Conservation (phyloP, 2,113 vertebrate species). For the Gnathonemus longibarbis region DNA sequence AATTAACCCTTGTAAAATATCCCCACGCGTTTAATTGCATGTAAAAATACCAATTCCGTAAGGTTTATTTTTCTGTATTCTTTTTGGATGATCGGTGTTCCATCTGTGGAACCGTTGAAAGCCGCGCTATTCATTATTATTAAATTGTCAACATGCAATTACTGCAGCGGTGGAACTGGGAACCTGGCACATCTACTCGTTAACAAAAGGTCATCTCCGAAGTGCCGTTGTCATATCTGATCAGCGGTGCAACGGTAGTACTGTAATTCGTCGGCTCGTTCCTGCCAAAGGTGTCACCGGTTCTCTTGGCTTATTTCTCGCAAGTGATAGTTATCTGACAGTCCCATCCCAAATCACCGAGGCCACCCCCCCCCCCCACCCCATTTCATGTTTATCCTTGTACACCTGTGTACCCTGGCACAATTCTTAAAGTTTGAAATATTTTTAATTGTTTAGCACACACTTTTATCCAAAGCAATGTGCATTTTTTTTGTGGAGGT, state of each 20-base stretch:
- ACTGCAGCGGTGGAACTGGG: neutral
- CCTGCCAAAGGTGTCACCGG: neutral
- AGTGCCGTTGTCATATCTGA: neutral
- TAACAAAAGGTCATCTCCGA: conserved; percentile 1
- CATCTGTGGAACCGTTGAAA: neutral
- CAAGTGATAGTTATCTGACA: neutral
- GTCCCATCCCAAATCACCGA: neutral
- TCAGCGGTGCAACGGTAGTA: neutral
- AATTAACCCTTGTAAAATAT: conserved; percentile 8
- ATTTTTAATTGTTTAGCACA: neutral
- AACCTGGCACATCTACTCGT: neutral
- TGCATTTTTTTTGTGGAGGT: neutral
- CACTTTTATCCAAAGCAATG: neutral
- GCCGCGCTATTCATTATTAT: neutral
- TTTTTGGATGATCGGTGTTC: neutral
- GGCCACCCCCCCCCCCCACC: neutral
- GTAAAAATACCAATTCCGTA: neutral
- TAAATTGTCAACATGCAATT: conserved; percentile 13
- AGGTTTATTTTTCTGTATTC: neutral
- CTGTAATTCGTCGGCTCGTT: neutral
- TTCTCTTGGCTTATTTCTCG: neutral
- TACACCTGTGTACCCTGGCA: neutral
- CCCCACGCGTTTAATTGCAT: neutral
- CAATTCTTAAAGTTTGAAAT: neutral
- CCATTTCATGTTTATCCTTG: neutral